Conservation (phyloP, 2,797 vertebrate genomes). For the Tragopan temminckii region DNA sequence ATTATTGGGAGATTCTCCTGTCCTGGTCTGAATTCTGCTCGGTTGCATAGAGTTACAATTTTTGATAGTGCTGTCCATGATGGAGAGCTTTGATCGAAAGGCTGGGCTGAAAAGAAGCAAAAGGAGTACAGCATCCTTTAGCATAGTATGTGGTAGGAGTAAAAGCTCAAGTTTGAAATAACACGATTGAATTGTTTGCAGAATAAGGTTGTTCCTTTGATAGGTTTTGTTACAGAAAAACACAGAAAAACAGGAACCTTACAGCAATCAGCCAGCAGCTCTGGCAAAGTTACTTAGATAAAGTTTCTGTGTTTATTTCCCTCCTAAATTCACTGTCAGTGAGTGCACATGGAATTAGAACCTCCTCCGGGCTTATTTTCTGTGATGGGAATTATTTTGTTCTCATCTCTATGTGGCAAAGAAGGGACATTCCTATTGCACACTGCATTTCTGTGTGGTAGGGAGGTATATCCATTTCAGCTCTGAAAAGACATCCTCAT, state of each 20-base stretch:
- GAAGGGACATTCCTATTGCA: not conserved
- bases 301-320: not conserved
- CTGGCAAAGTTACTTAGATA: not conserved
- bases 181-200: not conserved
- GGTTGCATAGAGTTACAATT: slow-evolving; percentile 83
- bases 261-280: accelerated
- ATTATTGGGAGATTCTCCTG: slow-evolving; percentile 83
- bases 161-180: not conserved
- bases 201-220: not conserved
- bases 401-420: accelerated
- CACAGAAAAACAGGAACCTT: accelerated
- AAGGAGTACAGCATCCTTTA: not conserved
- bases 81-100: slow-evolving; percentile 83
- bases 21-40: slow-evolving; percentile 83
- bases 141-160: accelerated
- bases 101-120: slow-evolving; percentile 76
- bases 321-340: not conserved
- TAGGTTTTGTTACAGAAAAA: not conserved
- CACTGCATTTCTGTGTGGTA: accelerated
- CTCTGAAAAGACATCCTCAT: not conserved
- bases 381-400: not conserved
- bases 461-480: accelerated
- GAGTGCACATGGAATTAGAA: not conserved
- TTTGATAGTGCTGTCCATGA: slow-evolving; percentile 82
- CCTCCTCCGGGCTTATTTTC: not conserved